Evolutionary conservation across 2,888 invertebrate genomes (phyloP), one percentile per base, ranked within the genome.

Genomic region (Trichopoda pennipes): DNA sequence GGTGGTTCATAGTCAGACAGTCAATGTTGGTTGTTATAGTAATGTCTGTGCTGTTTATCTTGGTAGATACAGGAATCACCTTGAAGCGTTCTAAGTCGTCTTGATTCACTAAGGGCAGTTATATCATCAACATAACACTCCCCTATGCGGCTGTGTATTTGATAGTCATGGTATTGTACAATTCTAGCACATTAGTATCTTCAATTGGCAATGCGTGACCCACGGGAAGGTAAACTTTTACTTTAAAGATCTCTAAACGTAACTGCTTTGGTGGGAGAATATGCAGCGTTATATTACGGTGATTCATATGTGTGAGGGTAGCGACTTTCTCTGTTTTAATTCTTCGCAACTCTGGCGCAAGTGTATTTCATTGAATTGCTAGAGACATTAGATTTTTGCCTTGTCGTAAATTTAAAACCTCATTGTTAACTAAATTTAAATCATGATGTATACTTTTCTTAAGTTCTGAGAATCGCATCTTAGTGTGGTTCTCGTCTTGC

Each of bases 61-160:
- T 19, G 51, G 21, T 51, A 21, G 21, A 21, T 51, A 51, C 21
- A 51, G 51, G 51, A 21, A 51, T 51, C 9, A 51, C 51, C 21
- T 51, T 51, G 51, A 19, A 17, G 12, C 2, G 51, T 51, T 21
- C 51, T 21, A 51, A 51, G 9, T 51, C 21, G 2, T 21, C 21
- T 21, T 51, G 51, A 51, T 51, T 51, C 14, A 51, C 19, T 21
- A 53, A 53, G 23, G 53, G 53, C 23, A 51, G 17, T n/a, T 47
- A 4, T n/a, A 47, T 7, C 1, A 47, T n/a, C n/a, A 47, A n/a
- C 3, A 47, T n/a, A 51, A 51, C 21, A 51, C 51, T 51, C 8
- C 21, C 23, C 8, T 53, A 14, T 9, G 53, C 14, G 21, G 23
- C 53, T 53, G 53, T 53, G 53, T 23, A 12, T 14, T 53, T 23